These are phyloP conservation scores for Lithophane semibrunnea DNA, from an alignment of 2,888 invertebrate genomes.

Conservation along the genomic window DNA sequence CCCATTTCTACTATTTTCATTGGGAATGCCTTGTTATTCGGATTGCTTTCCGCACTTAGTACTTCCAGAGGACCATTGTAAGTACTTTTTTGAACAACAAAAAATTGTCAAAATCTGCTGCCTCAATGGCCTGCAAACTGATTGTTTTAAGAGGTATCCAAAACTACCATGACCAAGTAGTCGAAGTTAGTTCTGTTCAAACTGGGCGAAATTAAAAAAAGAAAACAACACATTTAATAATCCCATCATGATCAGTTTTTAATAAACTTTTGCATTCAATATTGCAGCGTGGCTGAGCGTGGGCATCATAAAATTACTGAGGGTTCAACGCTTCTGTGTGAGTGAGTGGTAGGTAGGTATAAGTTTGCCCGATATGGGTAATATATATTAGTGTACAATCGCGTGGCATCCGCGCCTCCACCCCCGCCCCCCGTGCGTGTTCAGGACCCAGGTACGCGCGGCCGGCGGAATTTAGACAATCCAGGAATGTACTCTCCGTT, in stretches of 20 bases:
- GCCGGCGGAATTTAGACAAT: too few relatives aligned
- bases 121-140: not conserved
- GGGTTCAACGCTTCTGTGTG: not conserved
- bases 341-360: too few relatives aligned
- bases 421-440: not conserved
- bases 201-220: not conserved
- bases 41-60: not conserved
- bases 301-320: not conserved
- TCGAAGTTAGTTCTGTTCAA: too few relatives aligned
- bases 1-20: not conserved
- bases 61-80: not conserved
- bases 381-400: constrained; percentile 1
- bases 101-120: too few relatives aligned
- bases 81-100: not conserved
- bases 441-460: too few relatives aligned
- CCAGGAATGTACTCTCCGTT: not conserved
- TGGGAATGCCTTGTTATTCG: not conserved
- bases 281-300: not conserved
- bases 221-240: not conserved
- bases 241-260: not conserved
- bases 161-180: too few relatives aligned
- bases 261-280: not conserved
- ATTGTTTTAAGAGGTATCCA: too few relatives aligned
- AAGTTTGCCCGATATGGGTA: not conserved
- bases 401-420: not conserved